Evolutionary conservation across 2,888 invertebrate species (phyloP), one percentile per base, ranked within the genome.

Genomic region (Epinotia bilunana): DNA sequence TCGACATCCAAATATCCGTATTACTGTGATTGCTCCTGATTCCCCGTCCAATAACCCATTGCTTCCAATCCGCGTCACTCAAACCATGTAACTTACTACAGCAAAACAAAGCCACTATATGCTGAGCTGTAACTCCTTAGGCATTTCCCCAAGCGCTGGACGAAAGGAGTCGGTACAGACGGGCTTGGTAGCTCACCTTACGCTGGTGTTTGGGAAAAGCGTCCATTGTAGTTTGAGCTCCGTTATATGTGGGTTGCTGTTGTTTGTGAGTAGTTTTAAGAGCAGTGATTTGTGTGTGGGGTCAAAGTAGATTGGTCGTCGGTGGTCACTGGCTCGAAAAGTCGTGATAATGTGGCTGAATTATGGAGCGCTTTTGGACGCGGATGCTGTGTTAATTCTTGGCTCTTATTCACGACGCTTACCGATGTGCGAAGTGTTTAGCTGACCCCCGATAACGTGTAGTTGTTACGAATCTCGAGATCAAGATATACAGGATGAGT

Each of bases 301-400:
- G 68, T 86, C 88, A 82, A 63, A 7, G 11, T 77, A 80, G 74
- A 80, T 57, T 90, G 88, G 91, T 77, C 78, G 70, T 58, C 43
- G 60, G 76, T 85, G 83, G 77, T 81, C 89, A 91, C 82, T 87
- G 90, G 87, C 85, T 87, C 83, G 88, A 91, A 91, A 92, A 89
- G 87, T 86, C 81, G 78, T 84, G 91, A 91, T 92, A 91, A 89
- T 87, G 85, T 85, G 82, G 82, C 82, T 89, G 87, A 89, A 87
- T 89, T 88, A 89, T 88, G 87, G 83, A 88, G 86, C 78, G 80
- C 73, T 80, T 81, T 79, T 77, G 74, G 80, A 39, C 43, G 64
- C 18, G 60, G 65, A 61, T 60, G 33, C 64, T 67, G 61, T 72
- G 55, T 72, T 75, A 55, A 74, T 64, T 43, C 57, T 60, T 39